Evolutionary conservation across 2,113 vertebrate genomes (phyloP).

Genomic region (Callionymus lyra): DNA sequence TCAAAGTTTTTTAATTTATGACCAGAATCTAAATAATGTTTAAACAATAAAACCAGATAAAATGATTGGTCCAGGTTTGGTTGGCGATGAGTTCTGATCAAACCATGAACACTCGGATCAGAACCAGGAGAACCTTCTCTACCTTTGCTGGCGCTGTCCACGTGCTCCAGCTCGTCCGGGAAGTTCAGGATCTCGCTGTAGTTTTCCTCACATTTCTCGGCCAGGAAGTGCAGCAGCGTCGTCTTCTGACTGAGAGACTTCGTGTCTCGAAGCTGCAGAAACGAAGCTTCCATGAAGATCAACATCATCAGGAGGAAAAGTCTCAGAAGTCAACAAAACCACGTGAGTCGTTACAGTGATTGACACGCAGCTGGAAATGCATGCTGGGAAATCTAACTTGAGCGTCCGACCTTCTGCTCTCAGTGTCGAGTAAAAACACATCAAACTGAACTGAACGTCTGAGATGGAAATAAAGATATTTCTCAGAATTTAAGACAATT

Average conservation of each 20-base stretch:
- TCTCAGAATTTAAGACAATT: too few species aligned
- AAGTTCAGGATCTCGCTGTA: constrained; percentile 81
- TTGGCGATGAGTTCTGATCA: too few species aligned
- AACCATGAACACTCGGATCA: too few species aligned
- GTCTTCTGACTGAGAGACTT: constrained; percentile 86
- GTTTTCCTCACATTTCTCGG: constrained; percentile 83
- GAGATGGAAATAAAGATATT: too few species aligned
- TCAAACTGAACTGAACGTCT: too few species aligned
- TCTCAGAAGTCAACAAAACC: too few species aligned
- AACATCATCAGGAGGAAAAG: not conserved
- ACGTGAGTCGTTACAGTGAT: too few species aligned
- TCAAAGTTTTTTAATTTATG: too few species aligned
- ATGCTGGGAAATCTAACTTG: constrained; percentile 71
- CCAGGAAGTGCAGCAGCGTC: constrained; percentile 87
- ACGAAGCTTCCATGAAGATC: constrained; percentile 1
- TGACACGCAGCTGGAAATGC: constrained; percentile 55
- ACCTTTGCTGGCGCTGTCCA: constrained; percentile 95
- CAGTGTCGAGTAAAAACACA: too few species aligned
- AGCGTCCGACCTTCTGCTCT: constrained; percentile 55
- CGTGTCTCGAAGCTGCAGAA: constrained; percentile 83
- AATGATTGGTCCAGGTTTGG: too few species aligned
- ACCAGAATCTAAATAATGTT: too few species aligned
- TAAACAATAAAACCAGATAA: too few species aligned
- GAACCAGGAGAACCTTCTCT: constrained; percentile 17
- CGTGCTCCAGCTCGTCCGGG: constrained; percentile 84